phyloP scores from a whole-genome alignment of 1,140 invertebrate genomes.

The Heterodera carotae region DNA sequence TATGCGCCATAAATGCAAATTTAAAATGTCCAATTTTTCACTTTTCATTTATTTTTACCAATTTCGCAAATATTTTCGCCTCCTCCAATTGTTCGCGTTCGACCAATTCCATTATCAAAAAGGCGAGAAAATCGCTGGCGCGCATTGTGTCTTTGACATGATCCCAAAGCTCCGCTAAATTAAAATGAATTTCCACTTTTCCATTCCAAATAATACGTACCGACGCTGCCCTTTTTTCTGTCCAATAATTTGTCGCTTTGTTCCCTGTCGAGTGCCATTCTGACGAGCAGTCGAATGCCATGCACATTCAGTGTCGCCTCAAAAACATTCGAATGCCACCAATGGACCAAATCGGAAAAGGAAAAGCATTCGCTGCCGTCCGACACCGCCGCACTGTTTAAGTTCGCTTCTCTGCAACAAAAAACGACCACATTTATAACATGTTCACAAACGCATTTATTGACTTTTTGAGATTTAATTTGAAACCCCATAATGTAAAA shows the following conservation, averaged over 20 bases:
- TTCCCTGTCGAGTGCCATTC: background rate
- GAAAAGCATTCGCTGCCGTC: too few species aligned
- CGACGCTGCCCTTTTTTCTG: background rate
- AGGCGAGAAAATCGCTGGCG: conserved; percentile 11
- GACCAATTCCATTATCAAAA: conserved; percentile 13
- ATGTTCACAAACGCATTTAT: background rate
- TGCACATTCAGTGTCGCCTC: background rate
- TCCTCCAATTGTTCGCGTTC: background rate
- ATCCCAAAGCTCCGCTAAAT: conserved; percentile 13
- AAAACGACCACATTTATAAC: background rate
- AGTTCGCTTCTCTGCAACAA: background rate
- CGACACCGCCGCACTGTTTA: background rate
- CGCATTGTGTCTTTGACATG: background rate
- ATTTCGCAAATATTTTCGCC: too few species aligned
- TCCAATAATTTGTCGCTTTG: background rate
- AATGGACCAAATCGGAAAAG: background rate
- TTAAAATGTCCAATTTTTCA: too few species aligned
- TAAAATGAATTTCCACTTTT: background rate
- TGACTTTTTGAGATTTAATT: background rate
- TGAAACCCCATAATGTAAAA: too few species aligned
- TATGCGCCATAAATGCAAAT: too few species aligned
- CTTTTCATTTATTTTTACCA: too few species aligned
- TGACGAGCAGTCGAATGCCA: background rate
- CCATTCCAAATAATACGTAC: background rate
- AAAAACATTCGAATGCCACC: background rate